These are phyloP conservation scores for Tipula vernalis DNA, from an alignment of 2,888 invertebrate species.

Conservation along the genomic window DNA sequence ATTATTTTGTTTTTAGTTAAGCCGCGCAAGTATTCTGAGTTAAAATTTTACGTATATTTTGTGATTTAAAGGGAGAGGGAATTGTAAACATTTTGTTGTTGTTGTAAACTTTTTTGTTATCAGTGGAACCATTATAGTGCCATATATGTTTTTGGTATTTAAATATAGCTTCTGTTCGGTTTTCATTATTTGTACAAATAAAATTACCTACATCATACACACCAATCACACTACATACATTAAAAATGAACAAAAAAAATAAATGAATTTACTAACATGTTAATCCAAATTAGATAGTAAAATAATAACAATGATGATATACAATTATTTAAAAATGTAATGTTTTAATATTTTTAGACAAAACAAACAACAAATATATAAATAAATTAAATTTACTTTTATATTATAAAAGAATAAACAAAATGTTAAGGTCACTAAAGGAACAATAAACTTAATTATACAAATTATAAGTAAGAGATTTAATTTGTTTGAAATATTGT, in stretches of 20 bases:
- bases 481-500: neutral
- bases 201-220: neutral
- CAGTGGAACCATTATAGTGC: neutral
- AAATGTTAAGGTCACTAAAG: neutral
- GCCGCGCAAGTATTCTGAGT: neutral
- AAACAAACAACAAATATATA: neutral
- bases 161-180: neutral
- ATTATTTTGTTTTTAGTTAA: neutral
- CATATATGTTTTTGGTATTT: neutral
- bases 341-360: neutral
- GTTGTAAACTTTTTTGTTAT: neutral
- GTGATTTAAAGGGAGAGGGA: neutral
- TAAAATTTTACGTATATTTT: neutral
- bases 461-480: neutral
- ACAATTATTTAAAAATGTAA: neutral
- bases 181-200: neutral
- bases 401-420: neutral
- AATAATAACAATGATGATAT: neutral
- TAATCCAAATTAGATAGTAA: neutral
- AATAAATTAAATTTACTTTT: neutral
- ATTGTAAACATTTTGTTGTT: neutral
- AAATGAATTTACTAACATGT: neutral
- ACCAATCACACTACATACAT: neutral
- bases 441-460: neutral
- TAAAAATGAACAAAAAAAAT: neutral